A percentile compares a stretch with the other conserved stretches of the same genome.
Conservation (phyloP, 2,888 invertebrate genomes). For the Invenusta paracnida region DNA sequence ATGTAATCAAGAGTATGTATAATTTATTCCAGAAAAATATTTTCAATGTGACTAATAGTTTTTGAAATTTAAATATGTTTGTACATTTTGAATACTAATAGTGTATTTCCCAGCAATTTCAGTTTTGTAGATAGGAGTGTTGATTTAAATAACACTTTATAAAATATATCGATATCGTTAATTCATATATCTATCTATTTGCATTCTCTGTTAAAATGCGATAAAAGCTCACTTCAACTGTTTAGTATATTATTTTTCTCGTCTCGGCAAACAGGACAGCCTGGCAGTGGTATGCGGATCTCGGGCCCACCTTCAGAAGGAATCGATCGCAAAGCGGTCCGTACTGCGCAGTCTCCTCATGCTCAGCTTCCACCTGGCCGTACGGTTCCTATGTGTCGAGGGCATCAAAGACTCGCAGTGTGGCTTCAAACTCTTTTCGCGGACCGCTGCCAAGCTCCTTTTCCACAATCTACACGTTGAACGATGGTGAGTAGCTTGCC, state of each 20-base stretch:
- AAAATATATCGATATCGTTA: too few relatives aligned
- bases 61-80: too few relatives aligned
- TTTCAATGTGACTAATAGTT: too few relatives aligned
- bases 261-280: slow-evolving; percentile 53
- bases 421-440: slow-evolving; percentile 89
- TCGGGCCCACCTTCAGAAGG: slow-evolving; percentile 74
- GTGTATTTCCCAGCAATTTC: too few relatives aligned
- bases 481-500: not conserved
- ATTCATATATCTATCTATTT: too few relatives aligned
- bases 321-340: slow-evolving; percentile 54
- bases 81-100: too few relatives aligned
- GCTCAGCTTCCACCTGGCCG: slow-evolving; percentile 91
- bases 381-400: slow-evolving; percentile 84
- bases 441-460: slow-evolving; percentile 72
- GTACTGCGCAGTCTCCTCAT: slow-evolving; percentile 76
- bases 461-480: slow-evolving; percentile 84
- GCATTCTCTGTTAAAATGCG: not conserved
- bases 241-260: too few relatives aligned
- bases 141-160: too few relatives aligned
- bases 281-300: slow-evolving; percentile 80
- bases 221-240: not conserved
- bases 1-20: too few relatives aligned
- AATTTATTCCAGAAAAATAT: too few relatives aligned
- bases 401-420: slow-evolving; percentile 90
- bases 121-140: too few relatives aligned